Evolutionary conservation across 2,113 vertebrate species (phyloP).

Genomic region (Oncorhynchus gorbuscha): DNA sequence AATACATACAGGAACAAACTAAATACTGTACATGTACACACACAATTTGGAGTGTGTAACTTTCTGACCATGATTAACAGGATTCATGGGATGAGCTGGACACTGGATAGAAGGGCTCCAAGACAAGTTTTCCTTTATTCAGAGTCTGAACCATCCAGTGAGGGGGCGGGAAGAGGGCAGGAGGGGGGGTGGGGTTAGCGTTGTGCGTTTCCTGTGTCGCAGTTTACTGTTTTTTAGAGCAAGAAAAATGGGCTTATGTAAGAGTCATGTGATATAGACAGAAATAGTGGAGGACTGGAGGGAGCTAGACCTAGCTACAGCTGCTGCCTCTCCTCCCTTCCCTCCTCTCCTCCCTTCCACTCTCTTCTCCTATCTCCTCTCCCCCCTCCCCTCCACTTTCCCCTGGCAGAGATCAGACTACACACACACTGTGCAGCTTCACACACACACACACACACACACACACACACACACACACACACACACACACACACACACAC

Average conservation of each 20-base stretch:
- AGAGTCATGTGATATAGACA: slow-evolving; percentile 81
- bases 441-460: slow-evolving; percentile 26
- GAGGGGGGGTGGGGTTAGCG: slow-evolving; percentile 38
- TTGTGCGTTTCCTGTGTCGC: slow-evolving; percentile 79
- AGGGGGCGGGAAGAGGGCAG: slow-evolving; percentile 3
- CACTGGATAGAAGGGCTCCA: slow-evolving; percentile 51
- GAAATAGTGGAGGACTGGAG: slow-evolving; percentile 77
- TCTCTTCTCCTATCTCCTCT: too few species aligned
- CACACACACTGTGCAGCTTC: slow-evolving; percentile 42
- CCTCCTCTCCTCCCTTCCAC: too few species aligned
- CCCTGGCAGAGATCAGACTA: slow-evolving; percentile 71
- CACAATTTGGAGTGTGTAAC: slow-evolving; percentile 36
- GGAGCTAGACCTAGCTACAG: slow-evolving; percentile 57
- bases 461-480: too few species aligned
- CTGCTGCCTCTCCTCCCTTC: slow-evolving; percentile 69
- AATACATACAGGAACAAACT: slow-evolving; percentile 49
- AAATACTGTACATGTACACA: slow-evolving; percentile 21
- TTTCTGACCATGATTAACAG: slow-evolving; percentile 68
- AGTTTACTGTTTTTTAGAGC: slow-evolving; percentile 84
- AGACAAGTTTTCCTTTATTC: slow-evolving; percentile 48
- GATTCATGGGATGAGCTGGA: slow-evolving; percentile 52
- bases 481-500: too few species aligned
- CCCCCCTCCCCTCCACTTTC: slow-evolving; percentile 25
- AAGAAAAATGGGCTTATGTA: slow-evolving; percentile 86
- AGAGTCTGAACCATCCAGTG: slow-evolving; percentile 45